phyloP scores from a whole-genome alignment of 2,888 invertebrate genomes.

The Acrobasis suavella region DNA sequence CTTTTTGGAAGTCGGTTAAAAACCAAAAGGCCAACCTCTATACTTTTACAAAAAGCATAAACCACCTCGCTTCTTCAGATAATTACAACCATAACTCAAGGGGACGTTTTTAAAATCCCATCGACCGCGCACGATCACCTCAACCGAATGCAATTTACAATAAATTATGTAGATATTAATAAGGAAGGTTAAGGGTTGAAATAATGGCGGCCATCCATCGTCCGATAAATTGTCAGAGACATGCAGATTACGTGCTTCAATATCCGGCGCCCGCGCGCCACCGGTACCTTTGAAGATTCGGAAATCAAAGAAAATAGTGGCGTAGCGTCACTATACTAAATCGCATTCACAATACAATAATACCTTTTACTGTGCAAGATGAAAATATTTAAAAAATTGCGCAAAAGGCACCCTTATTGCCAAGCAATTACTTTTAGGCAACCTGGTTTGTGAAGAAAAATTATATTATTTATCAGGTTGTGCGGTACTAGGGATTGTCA shows the following conservation, averaged over 20 bases:
- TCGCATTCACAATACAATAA: too few relatives aligned
- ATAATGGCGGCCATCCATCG: conserved; percentile 79
- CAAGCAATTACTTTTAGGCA: too few relatives aligned
- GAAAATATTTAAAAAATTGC: too few relatives aligned
- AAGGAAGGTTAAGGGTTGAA: conserved; percentile 79
- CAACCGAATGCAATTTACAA: conserved; percentile 80
- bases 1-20: too few relatives aligned
- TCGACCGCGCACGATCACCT: conserved; percentile 62
- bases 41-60: conserved; percentile 22
- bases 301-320: too few relatives aligned
- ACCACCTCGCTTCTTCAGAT: conserved; percentile 31
- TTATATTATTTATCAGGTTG: too few relatives aligned
- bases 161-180: conserved; percentile 82
- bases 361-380: too few relatives aligned
- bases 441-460: too few relatives aligned
- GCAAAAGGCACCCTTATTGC: too few relatives aligned
- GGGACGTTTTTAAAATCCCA: conserved; percentile 33
- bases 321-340: too few relatives aligned
- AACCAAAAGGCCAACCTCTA: conserved; percentile 6
- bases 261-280: conserved; percentile 59
- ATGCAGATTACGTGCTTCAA: conserved; percentile 81
- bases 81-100: conserved; percentile 33
- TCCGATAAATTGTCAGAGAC: conserved; percentile 80
- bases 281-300: background rate
- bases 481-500: too few relatives aligned